Percentiles rank a stretch among this genome's conserved stretches.
phyloP scores from a whole-genome alignment of 2,797 vertebrate genomes.

The Bradypus variegatus region DNA sequence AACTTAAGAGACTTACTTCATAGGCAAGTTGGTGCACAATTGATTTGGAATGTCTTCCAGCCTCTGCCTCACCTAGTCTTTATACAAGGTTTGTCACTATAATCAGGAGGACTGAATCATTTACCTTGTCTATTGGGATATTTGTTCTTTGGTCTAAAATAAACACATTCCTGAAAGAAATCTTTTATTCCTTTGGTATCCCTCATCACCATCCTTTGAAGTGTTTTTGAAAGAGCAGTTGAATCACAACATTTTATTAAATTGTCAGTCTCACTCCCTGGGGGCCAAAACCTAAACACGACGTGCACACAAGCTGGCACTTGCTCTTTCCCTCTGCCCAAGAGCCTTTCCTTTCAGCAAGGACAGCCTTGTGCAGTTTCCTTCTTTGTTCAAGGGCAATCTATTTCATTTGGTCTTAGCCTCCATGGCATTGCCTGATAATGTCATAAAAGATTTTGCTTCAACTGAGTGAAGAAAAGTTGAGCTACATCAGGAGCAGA shows the following conservation, averaged over 20 bases:
- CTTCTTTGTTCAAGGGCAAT: neutral
- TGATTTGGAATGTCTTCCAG: constrained; percentile 38
- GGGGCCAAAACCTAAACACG: neutral
- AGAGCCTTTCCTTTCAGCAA: neutral
- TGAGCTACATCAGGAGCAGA: neutral
- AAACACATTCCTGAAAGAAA: constrained; percentile 44
- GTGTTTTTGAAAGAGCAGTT: constrained; percentile 41
- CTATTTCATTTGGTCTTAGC: neutral
- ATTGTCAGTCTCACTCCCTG: constrained; percentile 28
- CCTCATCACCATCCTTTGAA: constrained; percentile 40
- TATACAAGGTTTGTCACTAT: constrained; percentile 16
- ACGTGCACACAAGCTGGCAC: fast-evolving
- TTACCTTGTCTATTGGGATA: constrained; percentile 26
- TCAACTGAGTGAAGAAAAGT: neutral
- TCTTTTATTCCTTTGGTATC: constrained; percentile 29
- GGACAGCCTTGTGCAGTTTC: neutral
- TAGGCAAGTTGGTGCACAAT: neutral
- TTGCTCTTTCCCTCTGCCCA: neutral
- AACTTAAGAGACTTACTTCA: constrained; percentile 33
- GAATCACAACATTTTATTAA: constrained; percentile 46
- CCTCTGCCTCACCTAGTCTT: constrained; percentile 26
- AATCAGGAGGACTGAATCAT: constrained; percentile 28
- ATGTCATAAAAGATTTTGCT: neutral
- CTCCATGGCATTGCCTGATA: neutral
- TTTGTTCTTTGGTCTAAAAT: constrained; percentile 53